A percentile compares a stretch with the other conserved stretches of the same genome.
Evolutionary conservation across 2,113 vertebrate genomes (phyloP).

Genomic region (Cyrtonyx montezumae): DNA sequence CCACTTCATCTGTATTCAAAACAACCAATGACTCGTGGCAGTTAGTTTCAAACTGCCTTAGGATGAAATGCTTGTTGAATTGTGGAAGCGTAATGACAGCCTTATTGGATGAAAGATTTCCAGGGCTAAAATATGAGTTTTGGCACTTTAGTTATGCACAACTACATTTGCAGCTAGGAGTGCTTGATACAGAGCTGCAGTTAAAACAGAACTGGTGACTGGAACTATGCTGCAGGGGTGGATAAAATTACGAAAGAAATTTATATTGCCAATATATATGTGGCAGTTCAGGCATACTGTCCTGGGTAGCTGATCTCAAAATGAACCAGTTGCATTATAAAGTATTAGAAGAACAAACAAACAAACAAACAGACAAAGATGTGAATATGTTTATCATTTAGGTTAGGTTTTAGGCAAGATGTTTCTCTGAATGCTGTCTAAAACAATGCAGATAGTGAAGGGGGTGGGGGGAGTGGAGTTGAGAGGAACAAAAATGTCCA

Average conservation of each 20-base stretch:
- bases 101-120: not conserved
- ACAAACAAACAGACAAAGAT: fast-evolving
- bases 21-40: not conserved
- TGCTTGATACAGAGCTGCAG: not conserved
- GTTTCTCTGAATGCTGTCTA: not conserved
- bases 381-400: not conserved
- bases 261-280: not conserved
- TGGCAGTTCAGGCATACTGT: not conserved
- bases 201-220: not conserved
- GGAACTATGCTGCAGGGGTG: not conserved
- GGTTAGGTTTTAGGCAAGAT: not conserved
- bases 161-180: not conserved
- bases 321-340: not conserved
- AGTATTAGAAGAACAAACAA: not conserved
- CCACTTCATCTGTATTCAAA: not conserved
- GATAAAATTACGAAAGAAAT: not conserved
- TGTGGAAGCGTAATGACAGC: not conserved
- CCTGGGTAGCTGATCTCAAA: not conserved
- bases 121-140: not conserved
- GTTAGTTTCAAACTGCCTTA: not conserved
- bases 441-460: not conserved
- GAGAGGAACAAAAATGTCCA: not conserved
- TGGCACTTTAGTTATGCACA: conserved; percentile 9
- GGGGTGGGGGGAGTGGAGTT: too few relatives aligned
- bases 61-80: not conserved